These are phyloP conservation scores for Conchocele bisecta DNA, from an alignment of 2,888 invertebrate species.

Conservation along the genomic window DNA sequence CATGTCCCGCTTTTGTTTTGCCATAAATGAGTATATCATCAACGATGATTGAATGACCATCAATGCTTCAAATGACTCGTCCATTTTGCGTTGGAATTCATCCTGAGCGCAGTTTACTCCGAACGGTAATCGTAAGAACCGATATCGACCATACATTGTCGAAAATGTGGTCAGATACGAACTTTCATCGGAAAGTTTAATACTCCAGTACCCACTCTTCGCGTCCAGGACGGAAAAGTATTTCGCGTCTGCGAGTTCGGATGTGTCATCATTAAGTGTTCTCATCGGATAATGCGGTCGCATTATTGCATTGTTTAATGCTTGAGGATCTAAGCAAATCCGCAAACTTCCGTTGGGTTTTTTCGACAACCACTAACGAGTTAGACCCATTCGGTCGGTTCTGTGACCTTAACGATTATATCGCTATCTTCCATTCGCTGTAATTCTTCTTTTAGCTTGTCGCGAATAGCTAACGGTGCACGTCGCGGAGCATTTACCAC, in stretches of 20 bases:
- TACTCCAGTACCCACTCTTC: conserved; percentile 34
- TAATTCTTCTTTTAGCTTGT: conserved; percentile 5
- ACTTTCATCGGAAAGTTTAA: conserved; percentile 41
- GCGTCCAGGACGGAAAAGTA: conserved; percentile 26
- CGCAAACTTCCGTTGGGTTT: conserved; percentile 15
- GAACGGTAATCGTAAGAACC: conserved; percentile 43
- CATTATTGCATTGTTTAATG: conserved; percentile 40
- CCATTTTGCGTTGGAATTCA: conserved; percentile 22
- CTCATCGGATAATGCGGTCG: conserved; percentile 52
- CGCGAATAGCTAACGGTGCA: conserved; percentile 2
- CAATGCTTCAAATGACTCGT: conserved; percentile 28
- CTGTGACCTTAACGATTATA: conserved; percentile 13
- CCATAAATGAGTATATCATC: conserved; percentile 46
- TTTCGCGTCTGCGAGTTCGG: conserved; percentile 10
- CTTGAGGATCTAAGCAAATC: conserved; percentile 46
- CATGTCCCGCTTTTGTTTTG: conserved; percentile 26
- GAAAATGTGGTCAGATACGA: conserved; percentile 48
- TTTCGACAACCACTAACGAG: conserved; percentile 20
- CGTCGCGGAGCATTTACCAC: conserved; percentile 13
- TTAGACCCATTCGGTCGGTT: conserved; percentile 24
- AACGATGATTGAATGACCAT: conserved; percentile 30
- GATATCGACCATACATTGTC: conserved; percentile 46
- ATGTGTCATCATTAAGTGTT: no score
- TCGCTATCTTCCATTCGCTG: conserved; percentile 13
- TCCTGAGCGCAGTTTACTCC: conserved; percentile 30